These are phyloP conservation scores for Dione juno DNA, from an alignment of 2,888 invertebrate genomes.

Conservation along the genomic window DNA sequence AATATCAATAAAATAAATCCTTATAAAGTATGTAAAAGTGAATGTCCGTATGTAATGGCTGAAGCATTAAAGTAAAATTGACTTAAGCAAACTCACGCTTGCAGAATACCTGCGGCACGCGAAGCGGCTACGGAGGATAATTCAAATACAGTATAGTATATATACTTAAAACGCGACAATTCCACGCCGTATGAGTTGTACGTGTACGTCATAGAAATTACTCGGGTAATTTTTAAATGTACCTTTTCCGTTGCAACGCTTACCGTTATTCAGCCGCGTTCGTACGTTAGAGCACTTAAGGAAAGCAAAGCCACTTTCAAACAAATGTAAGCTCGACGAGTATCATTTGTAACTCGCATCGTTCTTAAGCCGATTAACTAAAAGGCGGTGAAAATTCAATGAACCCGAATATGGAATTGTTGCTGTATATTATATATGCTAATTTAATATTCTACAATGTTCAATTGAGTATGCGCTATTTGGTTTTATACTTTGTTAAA, in stretches of 20 bases:
- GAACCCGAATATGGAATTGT: slow-evolving; percentile 59
- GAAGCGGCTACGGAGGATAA: slow-evolving; percentile 55
- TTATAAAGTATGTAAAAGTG: slow-evolving; percentile 70
- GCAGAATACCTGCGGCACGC: slow-evolving; percentile 58
- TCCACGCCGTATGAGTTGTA: slow-evolving; percentile 51
- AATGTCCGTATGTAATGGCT: slow-evolving; percentile 70
- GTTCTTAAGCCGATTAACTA: slow-evolving; percentile 73
- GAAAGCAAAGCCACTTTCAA: slow-evolving; percentile 76
- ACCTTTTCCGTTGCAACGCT: slow-evolving; percentile 77
- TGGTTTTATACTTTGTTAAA: background rate
- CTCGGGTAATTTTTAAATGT: slow-evolving; percentile 78
- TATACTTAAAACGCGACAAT: slow-evolving; percentile 63
- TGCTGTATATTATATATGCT: slow-evolving; percentile 12
- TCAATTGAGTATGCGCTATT: background rate
- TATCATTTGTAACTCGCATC: slow-evolving; percentile 64
- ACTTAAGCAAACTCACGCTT: slow-evolving; percentile 69
- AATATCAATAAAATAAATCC: no score
- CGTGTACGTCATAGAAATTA: slow-evolving; percentile 81
- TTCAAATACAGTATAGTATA: slow-evolving; percentile 56
- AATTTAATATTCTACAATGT: background rate
- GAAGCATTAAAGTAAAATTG: slow-evolving; percentile 74
- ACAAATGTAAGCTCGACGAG: slow-evolving; percentile 75
- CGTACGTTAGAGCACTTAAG: slow-evolving; percentile 76
- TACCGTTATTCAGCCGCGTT: slow-evolving; percentile 72
- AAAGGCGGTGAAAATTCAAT: slow-evolving; percentile 76